A percentile compares a stretch with the other conserved stretches of the same genome.
phyloP scores from a whole-genome alignment of 2,113 vertebrate species.

The Muscicapa adusta region DNA sequence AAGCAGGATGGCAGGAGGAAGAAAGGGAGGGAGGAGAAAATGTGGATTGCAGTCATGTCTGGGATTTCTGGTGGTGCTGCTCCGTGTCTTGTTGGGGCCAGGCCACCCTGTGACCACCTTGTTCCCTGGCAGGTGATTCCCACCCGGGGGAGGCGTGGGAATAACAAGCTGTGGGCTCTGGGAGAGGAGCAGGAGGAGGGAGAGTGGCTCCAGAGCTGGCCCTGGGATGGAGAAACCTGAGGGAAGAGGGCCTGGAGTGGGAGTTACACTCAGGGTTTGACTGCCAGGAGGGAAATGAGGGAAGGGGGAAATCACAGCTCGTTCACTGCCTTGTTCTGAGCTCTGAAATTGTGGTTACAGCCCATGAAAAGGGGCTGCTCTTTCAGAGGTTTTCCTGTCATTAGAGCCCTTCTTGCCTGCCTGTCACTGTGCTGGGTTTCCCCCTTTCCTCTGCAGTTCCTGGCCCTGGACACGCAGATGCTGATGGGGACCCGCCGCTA shows the following conservation, averaged over 20 bases:
- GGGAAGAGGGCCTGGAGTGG: not conserved
- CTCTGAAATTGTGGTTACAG: not conserved
- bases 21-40: not conserved
- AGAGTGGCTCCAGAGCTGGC: not conserved
- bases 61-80: not conserved
- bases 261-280: not conserved
- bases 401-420: not conserved
- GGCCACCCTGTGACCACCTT: not conserved
- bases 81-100: not conserved
- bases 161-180: accelerated
- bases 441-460: conserved; percentile 76
- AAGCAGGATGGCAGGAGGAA: not conserved
- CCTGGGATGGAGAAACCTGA: not conserved
- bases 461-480: conserved; percentile 91
- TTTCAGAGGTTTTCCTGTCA: not conserved
- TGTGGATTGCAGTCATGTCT: not conserved
- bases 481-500: conserved; percentile 89
- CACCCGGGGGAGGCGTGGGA: not conserved
- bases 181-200: not conserved
- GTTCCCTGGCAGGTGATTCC: not conserved
- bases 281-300: not conserved
- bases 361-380: not conserved
- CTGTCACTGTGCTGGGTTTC: not conserved
- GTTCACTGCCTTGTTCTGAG: not conserved
- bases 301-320: not conserved